Conservation (phyloP, 2,888 invertebrate genomes). For the Desoria tigrina region DNA sequence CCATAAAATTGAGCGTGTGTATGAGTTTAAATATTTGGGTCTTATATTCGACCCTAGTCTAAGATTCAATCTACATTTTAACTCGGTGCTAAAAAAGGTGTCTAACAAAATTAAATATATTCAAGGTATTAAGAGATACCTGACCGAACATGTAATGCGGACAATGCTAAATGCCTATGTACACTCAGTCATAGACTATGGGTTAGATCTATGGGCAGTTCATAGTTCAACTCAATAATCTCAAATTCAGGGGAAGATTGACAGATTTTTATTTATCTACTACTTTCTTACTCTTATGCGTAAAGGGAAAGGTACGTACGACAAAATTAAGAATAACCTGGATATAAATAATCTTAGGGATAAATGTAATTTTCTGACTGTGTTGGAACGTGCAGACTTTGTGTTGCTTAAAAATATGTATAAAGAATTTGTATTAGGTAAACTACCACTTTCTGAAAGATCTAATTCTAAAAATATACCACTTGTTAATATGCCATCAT, state of each 20-base stretch:
- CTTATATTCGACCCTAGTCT: slow-evolving; percentile 7
- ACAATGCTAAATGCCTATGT: slow-evolving; percentile 21
- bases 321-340: too few relatives aligned
- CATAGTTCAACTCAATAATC: not conserved
- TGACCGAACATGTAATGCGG: slow-evolving; percentile 1
- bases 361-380: not conserved
- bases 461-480: too few relatives aligned
- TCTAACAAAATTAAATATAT: slow-evolving; percentile 14
- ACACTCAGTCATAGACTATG: slow-evolving; percentile 23
- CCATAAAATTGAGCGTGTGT: slow-evolving; percentile 2
- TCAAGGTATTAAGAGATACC: slow-evolving; percentile 21
- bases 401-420: not conserved
- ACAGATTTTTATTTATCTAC: not conserved
- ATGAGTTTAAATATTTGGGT: slow-evolving; percentile 16
- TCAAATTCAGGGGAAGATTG: not conserved
- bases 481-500: too few relatives aligned
- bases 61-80: slow-evolving; percentile 8
- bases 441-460: too few relatives aligned
- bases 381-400: slow-evolving; percentile 10
- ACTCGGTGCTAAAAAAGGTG: not conserved
- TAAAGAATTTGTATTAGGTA: too few relatives aligned
- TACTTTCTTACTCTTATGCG: not conserved
- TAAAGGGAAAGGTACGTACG: too few relatives aligned
- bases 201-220: slow-evolving; percentile 24
- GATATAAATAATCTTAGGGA: not conserved